Conservation (phyloP, 2,797 vertebrate species). For the Notamacropus eugenii region DNA sequence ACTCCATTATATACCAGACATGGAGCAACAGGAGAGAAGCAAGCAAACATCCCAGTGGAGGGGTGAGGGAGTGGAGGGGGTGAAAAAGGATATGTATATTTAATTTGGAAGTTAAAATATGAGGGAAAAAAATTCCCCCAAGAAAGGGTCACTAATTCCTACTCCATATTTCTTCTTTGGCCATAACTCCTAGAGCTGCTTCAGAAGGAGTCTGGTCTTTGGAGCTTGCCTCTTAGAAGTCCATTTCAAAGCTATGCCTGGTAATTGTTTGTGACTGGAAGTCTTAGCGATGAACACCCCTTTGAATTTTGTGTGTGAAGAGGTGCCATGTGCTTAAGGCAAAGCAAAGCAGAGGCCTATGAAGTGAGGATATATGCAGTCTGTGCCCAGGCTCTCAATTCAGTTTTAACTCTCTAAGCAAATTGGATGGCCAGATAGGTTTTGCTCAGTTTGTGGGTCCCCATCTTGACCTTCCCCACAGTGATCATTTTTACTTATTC, state of each 20-base stretch:
- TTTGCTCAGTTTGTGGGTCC: background rate
- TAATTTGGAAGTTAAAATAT: background rate
- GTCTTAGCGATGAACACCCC: background rate
- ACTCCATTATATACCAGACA: background rate
- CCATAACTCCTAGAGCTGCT: background rate
- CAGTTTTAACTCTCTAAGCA: constrained; percentile 14
- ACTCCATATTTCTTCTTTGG: background rate
- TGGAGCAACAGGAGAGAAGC: background rate
- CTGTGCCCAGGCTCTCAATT: background rate
- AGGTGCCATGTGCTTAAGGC: constrained; percentile 15
- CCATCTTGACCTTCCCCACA: constrained; percentile 43
- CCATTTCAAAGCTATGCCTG: constrained; percentile 5
- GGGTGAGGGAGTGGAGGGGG: background rate
- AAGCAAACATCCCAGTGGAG: background rate
- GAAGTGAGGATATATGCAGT: background rate
- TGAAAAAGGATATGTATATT: background rate
- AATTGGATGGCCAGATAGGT: background rate
- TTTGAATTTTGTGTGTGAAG: constrained; percentile 19
- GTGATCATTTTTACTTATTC: constrained; percentile 23
- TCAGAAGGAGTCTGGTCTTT: background rate
- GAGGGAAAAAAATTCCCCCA: background rate
- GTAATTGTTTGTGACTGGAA: constrained; percentile 28
- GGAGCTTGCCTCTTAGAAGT: constrained; percentile 4
- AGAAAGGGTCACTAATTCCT: background rate
- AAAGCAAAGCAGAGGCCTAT: constrained; percentile 33